Evolutionary conservation across 2,113 vertebrate species (phyloP), one percentile per base, ranked within the genome.

Genomic region (Calonectris borealis): DNA sequence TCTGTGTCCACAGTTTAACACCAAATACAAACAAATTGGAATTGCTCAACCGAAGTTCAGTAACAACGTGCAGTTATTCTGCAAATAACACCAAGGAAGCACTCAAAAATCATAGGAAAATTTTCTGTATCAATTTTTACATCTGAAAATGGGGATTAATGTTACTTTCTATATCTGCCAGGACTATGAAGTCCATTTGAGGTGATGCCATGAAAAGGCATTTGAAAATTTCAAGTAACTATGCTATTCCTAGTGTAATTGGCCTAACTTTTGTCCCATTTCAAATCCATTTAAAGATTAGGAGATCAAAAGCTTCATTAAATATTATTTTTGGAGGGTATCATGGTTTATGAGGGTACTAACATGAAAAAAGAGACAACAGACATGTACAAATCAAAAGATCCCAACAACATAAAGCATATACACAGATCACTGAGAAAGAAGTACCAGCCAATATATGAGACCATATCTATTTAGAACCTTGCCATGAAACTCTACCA

Each of bases 281-380:
- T 82, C 58, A 71, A 85, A 95, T 27, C 57, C 84, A 44, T 58
- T 90, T 88, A 89, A 79, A 31, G 16, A 52, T 21, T 19, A 11
- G 13, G 32, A 86, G 57, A 76, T 82, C 81, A 84, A 96, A 94
- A 91, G 34, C 72, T 70, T 84, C 49, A 89, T 91, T 84, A 92
- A 70, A 31, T n/a, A 68, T 8, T 73, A 57, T 62, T 88, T 92
- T 60, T 42, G 49, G 44, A 72, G 7, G 4, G 21, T 11, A 40
- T 8, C 32, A 15, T 6, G 8, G 36, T 51, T 87, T 93, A 48
- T 26, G 46, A 91, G 34, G 16, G 13, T 17, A 32, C 40, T 51
- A 71, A 86, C 51, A 40, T 8, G 15, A 51, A 51, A 68, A 75
- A n/a, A 85, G 16, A 90, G 36, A 46, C 24, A 60, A 76, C 42